Percentiles rank a stretch among this genome's conserved stretches.
These are phyloP conservation scores for Rotaria sp. DNA, from an alignment of 2,888 invertebrate genomes.

Conservation along the genomic window DNA sequence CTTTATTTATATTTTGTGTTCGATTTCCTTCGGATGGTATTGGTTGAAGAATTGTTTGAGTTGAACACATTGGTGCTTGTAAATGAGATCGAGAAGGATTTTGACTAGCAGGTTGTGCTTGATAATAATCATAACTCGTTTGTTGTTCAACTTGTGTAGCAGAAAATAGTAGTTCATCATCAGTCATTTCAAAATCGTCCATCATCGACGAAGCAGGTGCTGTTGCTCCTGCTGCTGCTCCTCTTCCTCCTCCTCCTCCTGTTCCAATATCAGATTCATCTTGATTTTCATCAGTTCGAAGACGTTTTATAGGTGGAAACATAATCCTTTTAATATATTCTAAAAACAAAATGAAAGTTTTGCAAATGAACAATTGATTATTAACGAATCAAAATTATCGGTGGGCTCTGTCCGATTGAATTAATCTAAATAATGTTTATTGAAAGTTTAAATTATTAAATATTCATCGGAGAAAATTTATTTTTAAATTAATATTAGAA, in stretches of 20 bases:
- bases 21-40: background rate
- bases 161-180: conserved; percentile 21
- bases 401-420: background rate
- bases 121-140: background rate
- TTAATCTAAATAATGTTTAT: background rate
- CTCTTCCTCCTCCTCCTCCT: background rate
- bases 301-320: conserved; percentile 23
- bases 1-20: background rate
- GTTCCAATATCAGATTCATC: background rate
- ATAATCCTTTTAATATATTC: background rate
- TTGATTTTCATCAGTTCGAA: conserved; percentile 15
- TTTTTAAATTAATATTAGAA: no score
- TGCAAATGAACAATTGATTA: background rate
- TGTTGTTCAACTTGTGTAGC: background rate
- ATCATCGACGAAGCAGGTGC: background rate
- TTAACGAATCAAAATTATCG: background rate
- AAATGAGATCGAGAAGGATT: background rate
- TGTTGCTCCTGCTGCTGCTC: background rate
- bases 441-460: background rate
- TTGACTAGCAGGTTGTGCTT: background rate
- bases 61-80: background rate
- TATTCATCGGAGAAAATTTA: background rate
- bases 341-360: background rate
- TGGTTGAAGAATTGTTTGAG: background rate
- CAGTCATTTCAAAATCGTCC: background rate